Conservation (phyloP, 2,797 vertebrate species). For the Cuniculus paca region DNA sequence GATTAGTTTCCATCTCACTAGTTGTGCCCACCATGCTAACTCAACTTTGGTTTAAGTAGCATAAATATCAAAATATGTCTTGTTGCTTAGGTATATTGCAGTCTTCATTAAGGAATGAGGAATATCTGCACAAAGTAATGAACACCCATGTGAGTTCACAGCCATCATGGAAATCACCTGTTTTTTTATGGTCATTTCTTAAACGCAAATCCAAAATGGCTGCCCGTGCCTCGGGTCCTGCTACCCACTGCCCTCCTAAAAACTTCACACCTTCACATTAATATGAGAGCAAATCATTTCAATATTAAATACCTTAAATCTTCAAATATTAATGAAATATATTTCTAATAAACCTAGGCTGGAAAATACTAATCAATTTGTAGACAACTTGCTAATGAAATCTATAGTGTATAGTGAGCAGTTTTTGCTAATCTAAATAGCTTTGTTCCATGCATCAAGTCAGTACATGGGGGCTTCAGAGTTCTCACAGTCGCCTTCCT, state of each 20-base stretch:
- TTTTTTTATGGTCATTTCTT: conserved; percentile 29
- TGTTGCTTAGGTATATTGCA: conserved; percentile 65
- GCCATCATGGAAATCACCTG: conserved; percentile 64
- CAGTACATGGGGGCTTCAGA: neutral
- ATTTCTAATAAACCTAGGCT: conserved; percentile 10
- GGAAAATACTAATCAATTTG: conserved; percentile 75
- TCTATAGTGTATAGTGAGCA: conserved; percentile 60
- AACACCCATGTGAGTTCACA: conserved; percentile 74
- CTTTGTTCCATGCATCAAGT: neutral
- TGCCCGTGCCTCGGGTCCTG: neutral
- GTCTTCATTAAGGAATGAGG: conserved; percentile 72
- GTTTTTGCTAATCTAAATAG: neutral
- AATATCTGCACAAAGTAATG: conserved; percentile 65
- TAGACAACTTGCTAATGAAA: conserved; percentile 82
- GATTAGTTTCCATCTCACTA: conserved; percentile 30
- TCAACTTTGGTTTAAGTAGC: conserved; percentile 68
- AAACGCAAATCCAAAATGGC: conserved; percentile 61
- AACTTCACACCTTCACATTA: neutral
- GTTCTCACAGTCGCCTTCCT: neutral
- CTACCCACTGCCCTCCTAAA: neutral
- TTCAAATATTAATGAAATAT: neutral
- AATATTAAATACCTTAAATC: neutral
- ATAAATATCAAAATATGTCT: conserved; percentile 70
- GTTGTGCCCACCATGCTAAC: conserved; percentile 59
- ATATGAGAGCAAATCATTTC: neutral